Evolutionary conservation across 2,113 vertebrate species (phyloP).

Genomic region (Strix aluco): DNA sequence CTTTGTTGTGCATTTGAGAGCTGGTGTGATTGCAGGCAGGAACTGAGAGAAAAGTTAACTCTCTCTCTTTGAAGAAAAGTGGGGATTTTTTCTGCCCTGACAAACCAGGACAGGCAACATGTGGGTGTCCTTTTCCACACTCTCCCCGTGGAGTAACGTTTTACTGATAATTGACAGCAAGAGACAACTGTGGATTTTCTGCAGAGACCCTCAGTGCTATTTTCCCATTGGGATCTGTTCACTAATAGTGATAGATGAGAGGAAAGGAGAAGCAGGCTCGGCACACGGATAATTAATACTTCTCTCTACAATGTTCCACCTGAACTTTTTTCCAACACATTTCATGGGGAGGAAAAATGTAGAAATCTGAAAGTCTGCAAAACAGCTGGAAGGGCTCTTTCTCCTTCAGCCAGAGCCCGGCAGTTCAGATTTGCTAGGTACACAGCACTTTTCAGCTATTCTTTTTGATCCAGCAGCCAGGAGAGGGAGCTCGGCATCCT

Average conservation of each 20-base stretch:
- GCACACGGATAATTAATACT: background rate
- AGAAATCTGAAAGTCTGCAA: background rate
- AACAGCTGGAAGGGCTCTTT: background rate
- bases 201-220: background rate
- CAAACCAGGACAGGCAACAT: background rate
- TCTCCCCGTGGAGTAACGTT: fast-evolving
- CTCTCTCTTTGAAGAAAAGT: background rate
- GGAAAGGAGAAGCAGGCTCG: background rate
- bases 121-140: background rate
- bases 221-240: background rate
- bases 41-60: background rate
- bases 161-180: background rate
- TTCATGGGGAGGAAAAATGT: background rate
- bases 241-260: fast-evolving
- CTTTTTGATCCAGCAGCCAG: slow-evolving; percentile 55
- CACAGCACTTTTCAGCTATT: background rate
- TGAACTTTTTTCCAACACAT: fast-evolving
- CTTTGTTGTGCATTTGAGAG: fast-evolving
- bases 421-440: background rate
- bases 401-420: background rate
- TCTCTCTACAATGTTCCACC: background rate
- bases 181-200: background rate
- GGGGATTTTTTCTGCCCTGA: background rate
- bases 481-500: slow-evolving; percentile 65
- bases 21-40: background rate